Evolutionary conservation across 37 sponge, comb jelly and placozoan species (phyloP), one percentile per base, ranked within the genome.

Genomic region (Tethya wilhelma): DNA sequence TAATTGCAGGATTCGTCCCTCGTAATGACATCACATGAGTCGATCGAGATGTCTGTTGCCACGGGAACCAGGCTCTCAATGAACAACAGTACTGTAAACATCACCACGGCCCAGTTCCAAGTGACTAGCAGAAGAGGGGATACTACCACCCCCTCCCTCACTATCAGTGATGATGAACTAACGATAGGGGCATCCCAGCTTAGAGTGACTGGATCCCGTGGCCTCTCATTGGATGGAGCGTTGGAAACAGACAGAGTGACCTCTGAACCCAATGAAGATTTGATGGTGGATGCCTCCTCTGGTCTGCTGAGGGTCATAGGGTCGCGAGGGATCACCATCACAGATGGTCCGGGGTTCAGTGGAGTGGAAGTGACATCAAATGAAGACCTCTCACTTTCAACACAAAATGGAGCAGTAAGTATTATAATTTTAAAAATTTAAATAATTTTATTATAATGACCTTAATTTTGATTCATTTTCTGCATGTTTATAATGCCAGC

Each of bases 201-300:
- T 32, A 65, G 85, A 29, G 90, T 69, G 0, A 73, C 45, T 30
- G 86, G 90, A 6, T 19, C 75, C 28, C 70, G 79, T 29, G 90
- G 90, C 11, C 28, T 90, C 38, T 19, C 63, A 36, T 23, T 90
- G 43, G 55, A 74, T 11, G 85, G 80, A 55, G 49, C 68, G 23
- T n/a, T 90, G 59, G 56, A 74, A 22, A 67, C 77, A 1, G 39
- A 29, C 2, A 59, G 49, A 46, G 5, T 89, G 14, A 37, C 38
- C 8, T 73, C 81, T 37, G 58, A 32, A 3, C 36, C 85, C 23
- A 75, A 72, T 4, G 34, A 68, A 7, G 32, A 84, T 44, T 46
- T 90, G 19, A 22, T 45, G 3, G 20, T 90, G 26, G 46, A 58
- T 25, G 49, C 90, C 19, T 39, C 67, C 33, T 84, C 85, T 2